These are phyloP conservation scores for Taurulus bubalis DNA, from an alignment of 2,113 vertebrate genomes.

Conservation along the genomic window DNA sequence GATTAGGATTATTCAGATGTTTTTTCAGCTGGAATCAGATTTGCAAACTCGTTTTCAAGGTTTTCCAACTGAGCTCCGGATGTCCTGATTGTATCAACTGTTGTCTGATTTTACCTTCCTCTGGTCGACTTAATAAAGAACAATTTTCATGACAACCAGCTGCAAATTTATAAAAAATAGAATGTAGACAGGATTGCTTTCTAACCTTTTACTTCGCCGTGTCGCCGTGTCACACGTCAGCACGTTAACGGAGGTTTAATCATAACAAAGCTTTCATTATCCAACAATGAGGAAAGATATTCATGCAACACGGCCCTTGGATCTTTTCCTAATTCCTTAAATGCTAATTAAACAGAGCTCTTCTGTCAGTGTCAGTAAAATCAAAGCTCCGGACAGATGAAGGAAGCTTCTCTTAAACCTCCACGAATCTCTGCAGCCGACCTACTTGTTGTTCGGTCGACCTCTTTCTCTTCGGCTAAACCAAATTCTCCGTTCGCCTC, in stretches of 20 bases:
- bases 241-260: neutral
- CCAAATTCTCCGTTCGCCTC: conserved; percentile 52
- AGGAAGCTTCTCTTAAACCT: conserved; percentile 1
- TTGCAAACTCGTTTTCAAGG: neutral
- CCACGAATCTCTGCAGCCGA: conserved; percentile 6
- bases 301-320: neutral
- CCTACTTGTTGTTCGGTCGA: conserved; percentile 39
- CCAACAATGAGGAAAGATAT: neutral
- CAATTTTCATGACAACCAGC: neutral
- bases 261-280: neutral
- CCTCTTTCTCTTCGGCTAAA: conserved; percentile 46
- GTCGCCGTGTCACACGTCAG: neutral
- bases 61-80: neutral
- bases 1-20: neutral
- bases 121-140: neutral
- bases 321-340: neutral
- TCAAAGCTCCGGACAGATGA: neutral
- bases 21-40: too few relatives aligned
- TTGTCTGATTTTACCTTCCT: neutral
- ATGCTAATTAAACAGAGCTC: neutral
- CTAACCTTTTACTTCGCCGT: neutral
- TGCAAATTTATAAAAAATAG: neutral
- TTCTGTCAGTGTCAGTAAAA: neutral
- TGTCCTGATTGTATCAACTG: neutral
- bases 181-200: too few relatives aligned